These are phyloP conservation scores for Metridium senile DNA, from an alignment of 92 coral and sea anemone genomes.

Conservation along the genomic window DNA sequence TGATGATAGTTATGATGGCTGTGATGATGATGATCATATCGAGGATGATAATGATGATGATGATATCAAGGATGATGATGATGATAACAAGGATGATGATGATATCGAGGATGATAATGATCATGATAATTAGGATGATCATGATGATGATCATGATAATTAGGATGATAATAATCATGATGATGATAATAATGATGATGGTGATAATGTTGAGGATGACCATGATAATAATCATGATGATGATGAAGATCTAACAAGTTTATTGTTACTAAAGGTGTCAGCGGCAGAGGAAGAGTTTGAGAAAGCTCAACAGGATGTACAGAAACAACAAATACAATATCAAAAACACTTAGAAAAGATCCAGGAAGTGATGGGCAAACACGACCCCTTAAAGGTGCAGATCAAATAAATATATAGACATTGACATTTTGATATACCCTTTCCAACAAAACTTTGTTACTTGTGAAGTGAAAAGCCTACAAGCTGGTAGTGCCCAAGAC, in stretches of 20 bases:
- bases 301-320: conserved; percentile 56
- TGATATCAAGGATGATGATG: conserved; percentile 22
- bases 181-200: not conserved
- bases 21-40: not conserved
- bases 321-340: conserved; percentile 64
- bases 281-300: conserved; percentile 57
- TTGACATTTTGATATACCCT: conserved; percentile 1
- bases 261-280: not conserved
- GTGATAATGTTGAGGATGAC: not conserved
- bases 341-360: conserved; percentile 68
- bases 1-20: conserved; percentile 11
- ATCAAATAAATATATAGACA: too few species aligned
- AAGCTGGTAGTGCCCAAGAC: too few species aligned
- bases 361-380: conserved; percentile 80
- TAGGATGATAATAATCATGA: not conserved
- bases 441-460: too few species aligned
- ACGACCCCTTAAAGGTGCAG: conserved; percentile 82
- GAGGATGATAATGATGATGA: conserved; percentile 7
- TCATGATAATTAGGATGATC: not conserved
- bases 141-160: conserved; percentile 8
- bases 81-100: conserved; percentile 14
- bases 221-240: not conserved
- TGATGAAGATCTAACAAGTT: too few species aligned
- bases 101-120: conserved; percentile 7
- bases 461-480: too few species aligned